Percentiles rank a stretch among this genome's conserved stretches.
Conservation (phyloP, 2,888 invertebrate genomes). For the Campaea margaritaria region DNA sequence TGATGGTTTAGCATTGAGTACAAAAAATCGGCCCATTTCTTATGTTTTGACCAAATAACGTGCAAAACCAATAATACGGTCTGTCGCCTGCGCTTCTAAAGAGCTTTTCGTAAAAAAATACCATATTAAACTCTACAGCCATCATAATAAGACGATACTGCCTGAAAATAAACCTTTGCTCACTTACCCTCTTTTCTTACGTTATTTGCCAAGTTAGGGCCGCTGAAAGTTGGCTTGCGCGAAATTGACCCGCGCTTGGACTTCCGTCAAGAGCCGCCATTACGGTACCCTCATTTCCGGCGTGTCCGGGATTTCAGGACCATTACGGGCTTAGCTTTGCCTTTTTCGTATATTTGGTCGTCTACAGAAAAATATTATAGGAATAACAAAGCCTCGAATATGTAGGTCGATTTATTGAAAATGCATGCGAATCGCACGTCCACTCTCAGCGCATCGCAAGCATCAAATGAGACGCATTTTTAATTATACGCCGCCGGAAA, state of each 20-base stretch:
- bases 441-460: constrained; percentile 56
- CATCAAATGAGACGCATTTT: constrained; percentile 80
- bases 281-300: constrained; percentile 68
- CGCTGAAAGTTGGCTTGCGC: constrained; percentile 51
- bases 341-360: constrained; percentile 26
- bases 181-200: constrained; percentile 51
- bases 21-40: too few relatives aligned
- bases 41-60: background rate
- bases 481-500: constrained; percentile 81
- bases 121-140: constrained; percentile 24
- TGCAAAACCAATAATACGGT: constrained; percentile 42
- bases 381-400: constrained; percentile 13
- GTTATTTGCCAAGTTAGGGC: constrained; percentile 60
- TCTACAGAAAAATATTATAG: constrained; percentile 17
- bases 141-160: constrained; percentile 19
- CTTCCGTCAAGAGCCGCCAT: constrained; percentile 65
- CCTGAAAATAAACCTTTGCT: constrained; percentile 19
- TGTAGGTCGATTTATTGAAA: constrained; percentile 46
- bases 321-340: constrained; percentile 44
- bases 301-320: constrained; percentile 54
- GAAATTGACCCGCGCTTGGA: constrained; percentile 59
- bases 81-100: constrained; percentile 37
- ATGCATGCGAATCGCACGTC: constrained; percentile 54
- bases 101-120: background rate
- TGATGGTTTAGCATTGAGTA: too few relatives aligned